phyloP scores from a whole-genome alignment of 1,140 invertebrate genomes.

The Drosophila saltans region DNA sequence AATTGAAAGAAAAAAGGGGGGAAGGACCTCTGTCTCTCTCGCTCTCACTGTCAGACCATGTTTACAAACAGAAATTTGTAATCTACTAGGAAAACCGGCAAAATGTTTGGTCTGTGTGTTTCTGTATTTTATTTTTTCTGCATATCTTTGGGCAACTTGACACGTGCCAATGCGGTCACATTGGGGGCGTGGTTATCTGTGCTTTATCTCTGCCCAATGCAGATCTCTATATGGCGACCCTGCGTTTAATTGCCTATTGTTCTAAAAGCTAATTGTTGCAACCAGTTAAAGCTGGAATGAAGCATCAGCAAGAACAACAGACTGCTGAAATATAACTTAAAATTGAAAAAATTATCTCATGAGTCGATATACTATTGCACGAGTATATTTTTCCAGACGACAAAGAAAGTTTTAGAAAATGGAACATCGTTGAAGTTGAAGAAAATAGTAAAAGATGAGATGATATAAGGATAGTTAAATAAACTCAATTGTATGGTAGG shows the following conservation, averaged over 20 bases:
- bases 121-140: neutral
- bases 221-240: slow-evolving; percentile 18
- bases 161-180: neutral
- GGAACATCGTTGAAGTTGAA: no score
- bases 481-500: no score
- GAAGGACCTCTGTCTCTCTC: neutral
- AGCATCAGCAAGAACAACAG: no score
- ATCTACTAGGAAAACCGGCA: neutral
- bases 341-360: no score
- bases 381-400: no score
- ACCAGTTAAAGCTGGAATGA: no score
- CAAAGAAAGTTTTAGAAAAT: no score
- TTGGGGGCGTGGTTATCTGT: slow-evolving; percentile 45
- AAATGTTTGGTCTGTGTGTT: neutral
- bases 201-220: slow-evolving; percentile 47
- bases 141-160: neutral
- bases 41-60: neutral
- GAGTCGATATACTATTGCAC: no score
- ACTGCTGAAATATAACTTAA: no score
- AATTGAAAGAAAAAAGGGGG: neutral
- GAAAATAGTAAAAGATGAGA: no score
- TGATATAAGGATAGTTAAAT: no score
- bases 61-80: neutral
- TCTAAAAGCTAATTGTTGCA: neutral
- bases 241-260: slow-evolving; percentile 66